Evolutionary conservation across 2,113 vertebrate species (phyloP).

Genomic region (Oxygymnocypris stewartii): DNA sequence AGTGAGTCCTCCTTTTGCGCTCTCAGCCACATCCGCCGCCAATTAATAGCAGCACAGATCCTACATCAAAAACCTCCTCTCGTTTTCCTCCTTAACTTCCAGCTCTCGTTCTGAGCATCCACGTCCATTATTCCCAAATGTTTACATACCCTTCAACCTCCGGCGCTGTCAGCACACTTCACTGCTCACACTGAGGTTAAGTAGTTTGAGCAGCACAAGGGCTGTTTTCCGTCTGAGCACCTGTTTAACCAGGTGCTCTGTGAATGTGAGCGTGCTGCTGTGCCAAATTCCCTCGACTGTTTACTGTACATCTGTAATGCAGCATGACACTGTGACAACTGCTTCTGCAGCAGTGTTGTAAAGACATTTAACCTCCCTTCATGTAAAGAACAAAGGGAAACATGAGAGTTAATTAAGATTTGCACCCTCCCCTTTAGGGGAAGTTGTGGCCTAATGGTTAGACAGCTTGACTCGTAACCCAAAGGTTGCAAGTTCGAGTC

Average conservation of each 20-base stretch:
- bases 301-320: background rate
- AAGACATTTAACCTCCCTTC: background rate
- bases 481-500: too few relatives aligned
- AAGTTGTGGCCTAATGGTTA: too few relatives aligned
- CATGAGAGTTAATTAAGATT: background rate
- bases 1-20: background rate
- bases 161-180: background rate
- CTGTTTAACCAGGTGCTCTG: slow-evolving; percentile 29
- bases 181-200: slow-evolving; percentile 24
- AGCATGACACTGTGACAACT: background rate
- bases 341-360: slow-evolving; percentile 3
- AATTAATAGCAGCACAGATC: slow-evolving; percentile 27
- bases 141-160: slow-evolving; percentile 22
- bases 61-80: background rate
- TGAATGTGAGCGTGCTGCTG: background rate
- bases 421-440: too few relatives aligned
- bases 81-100: background rate
- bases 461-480: too few relatives aligned
- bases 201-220: slow-evolving; percentile 11
- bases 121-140: slow-evolving; percentile 16
- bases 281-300: background rate
- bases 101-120: background rate
- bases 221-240: background rate
- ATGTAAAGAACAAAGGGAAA: slow-evolving; percentile 26
- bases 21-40: background rate